Evolutionary conservation across 2,797 vertebrate species (phyloP), one percentile per base, ranked within the genome.

Genomic region (Hybognathus amarus): DNA sequence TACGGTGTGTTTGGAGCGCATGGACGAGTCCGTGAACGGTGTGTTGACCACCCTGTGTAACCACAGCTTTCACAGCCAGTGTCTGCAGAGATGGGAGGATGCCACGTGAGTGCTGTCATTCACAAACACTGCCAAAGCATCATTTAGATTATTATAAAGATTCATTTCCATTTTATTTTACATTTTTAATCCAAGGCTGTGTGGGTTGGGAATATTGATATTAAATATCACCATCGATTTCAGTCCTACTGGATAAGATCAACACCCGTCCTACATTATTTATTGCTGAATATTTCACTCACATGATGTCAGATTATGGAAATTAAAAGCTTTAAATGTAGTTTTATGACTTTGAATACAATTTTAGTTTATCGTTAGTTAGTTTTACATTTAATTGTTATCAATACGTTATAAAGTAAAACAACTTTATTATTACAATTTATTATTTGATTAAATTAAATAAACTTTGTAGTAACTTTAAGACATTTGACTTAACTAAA

Each of bases 11-110:
- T 94, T 99, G 92, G 98, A 99, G 93, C 95, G 98, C 70, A 99
- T 99, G 98, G 98, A 99, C 0, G 98, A 99, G 92, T 99, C 98
- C 0, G 98, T 99, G 24, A 99, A 99, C 2, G 98, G 98, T 66
- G 95, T 99, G 85, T 95, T 99, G 13, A 99, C 98, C 88, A 99
- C 97, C 0, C 92, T 99, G 10, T 99, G 98, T 84, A 99, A 99
- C 95, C 98, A 99, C 95, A 99, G 97, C 93, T 99, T 99, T 85
- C 98, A 99, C 87, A 99, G 97, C 91, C 97, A 97, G 92, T 99
- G 98, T 90, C 95, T 99, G 77, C 98, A 98, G 93, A 97, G 97
- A 12, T 99, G 98, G 98, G 98, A 99, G 30, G 98, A 99, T 59
- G 97, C 96, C 63, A 97, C 98, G 98, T 99, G 93, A 96, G 97